Evolutionary conservation across 2,113 vertebrate species (phyloP), one percentile per base, ranked within the genome.

Genomic region (Anhinga rufa): DNA sequence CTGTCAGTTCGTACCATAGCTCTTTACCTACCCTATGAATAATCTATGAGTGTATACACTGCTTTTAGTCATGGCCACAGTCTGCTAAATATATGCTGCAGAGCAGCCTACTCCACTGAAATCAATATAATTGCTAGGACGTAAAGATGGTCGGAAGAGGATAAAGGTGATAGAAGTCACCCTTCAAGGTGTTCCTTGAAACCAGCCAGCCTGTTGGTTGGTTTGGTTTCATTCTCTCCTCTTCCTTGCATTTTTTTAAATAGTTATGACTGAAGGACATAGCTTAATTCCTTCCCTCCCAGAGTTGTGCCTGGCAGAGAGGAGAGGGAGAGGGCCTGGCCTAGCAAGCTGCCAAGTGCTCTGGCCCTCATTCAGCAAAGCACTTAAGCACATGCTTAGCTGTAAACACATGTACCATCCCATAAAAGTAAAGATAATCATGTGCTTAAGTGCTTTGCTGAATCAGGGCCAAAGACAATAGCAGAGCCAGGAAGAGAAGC

Each of bases 381-480:
- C 93, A 96, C 93, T 97, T 97, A 96, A 97, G 96, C 93, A 97
- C 95, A 95, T 91, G 96, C 96, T 96, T 96, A 97, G 93, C 96
- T 97, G 95, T 97, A 96, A 97, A 96, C 93, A 97, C 94, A 97
- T 95, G 96, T 95, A 96, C 95, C 93, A 95, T 96, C 96, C 96
- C 95, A 97, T 97, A 95, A 96, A 96, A 97, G 92, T 93, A 94
- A 96, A 97, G 96, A 95, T 96, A 97, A 97, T 95, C 96, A 79
- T 95, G 96, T 97, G 93, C 94, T 97, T 96, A 96, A 97, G 95
- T 96, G 96, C 95, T 97, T 54, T 97, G 93, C 97, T 97, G 97
- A 97, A 97, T 97, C 95, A 93, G 91, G 96, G 96, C 97, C 97
- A 97, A 97, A 97, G 93, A 97, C 95, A 97, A 97, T 95, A 97